Evolutionary conservation across 2,888 invertebrate species (phyloP).

Genomic region (Crocallis elinguaria): DNA sequence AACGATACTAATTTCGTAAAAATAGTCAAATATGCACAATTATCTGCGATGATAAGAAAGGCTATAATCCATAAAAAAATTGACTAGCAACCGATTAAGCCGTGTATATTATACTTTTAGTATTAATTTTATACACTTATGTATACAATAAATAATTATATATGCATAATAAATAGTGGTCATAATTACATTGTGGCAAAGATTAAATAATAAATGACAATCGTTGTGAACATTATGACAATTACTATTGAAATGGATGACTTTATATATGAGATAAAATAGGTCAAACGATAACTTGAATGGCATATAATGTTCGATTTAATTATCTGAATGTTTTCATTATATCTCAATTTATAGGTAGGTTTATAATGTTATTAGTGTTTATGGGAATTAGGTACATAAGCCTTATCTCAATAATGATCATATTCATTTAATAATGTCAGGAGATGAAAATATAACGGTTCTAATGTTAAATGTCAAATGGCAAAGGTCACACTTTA

Average conservation of each 20-base stretch:
- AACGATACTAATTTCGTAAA: too few species aligned
- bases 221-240: constrained; percentile 69
- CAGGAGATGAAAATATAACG: too few species aligned
- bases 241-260: constrained; percentile 80
- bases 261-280: constrained; percentile 77
- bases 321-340: constrained; percentile 78
- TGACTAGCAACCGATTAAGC: neutral
- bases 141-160: constrained; percentile 15
- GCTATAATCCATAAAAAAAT: neutral
- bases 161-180: constrained; percentile 17
- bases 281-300: constrained; percentile 73
- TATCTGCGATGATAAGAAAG: neutral
- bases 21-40: neutral
- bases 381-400: constrained; percentile 12
- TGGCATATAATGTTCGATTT: constrained; percentile 77
- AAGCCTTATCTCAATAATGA: constrained; percentile 4
- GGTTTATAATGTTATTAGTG: constrained; percentile 31
- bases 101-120: neutral
- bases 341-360: constrained; percentile 43
- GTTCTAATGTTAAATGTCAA: neutral
- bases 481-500: too few species aligned
- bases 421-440: neutral
- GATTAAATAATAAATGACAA: constrained; percentile 57
- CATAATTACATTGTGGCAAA: constrained; percentile 35
- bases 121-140: neutral